Percentiles rank a stretch among this genome's conserved stretches.
Conservation (phyloP, 2,888 invertebrate genomes). For the Cheiracanthium punctorium region DNA sequence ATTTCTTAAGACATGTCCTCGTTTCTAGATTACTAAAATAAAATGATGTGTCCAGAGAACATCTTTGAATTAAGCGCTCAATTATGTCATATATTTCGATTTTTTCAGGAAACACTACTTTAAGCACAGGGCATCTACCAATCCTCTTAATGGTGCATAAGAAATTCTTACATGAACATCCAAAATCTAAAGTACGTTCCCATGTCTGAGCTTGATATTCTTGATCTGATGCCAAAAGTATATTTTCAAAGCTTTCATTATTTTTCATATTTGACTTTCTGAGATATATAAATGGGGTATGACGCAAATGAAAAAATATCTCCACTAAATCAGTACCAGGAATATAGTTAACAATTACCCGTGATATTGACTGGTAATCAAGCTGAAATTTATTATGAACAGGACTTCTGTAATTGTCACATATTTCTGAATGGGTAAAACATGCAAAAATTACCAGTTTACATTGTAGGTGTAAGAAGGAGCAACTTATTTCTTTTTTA, state of each 20-base stretch:
- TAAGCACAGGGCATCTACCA: constrained; percentile 46
- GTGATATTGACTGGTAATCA: constrained; percentile 35
- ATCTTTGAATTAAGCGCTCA: constrained; percentile 52
- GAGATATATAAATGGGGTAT: constrained; percentile 35
- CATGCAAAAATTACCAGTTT: constrained; percentile 34
- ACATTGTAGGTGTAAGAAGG: constrained; percentile 53
- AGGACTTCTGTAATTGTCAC: too few species aligned
- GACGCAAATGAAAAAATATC: constrained; percentile 35
- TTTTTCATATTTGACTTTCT: constrained; percentile 18
- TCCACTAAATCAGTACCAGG: constrained; percentile 23
- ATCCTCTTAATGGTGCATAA: constrained; percentile 6
- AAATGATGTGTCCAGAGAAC: constrained; percentile 34
- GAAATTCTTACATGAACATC: constrained; percentile 34
- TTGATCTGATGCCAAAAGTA: constrained; percentile 42
- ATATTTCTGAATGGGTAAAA: constrained; percentile 16
- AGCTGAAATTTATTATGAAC: constrained; percentile 42
- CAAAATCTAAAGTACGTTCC: constrained; percentile 52
- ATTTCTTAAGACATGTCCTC: too few species aligned
- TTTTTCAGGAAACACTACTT: constrained; percentile 36
- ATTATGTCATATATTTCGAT: constrained; percentile 37
- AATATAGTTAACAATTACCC: constrained; percentile 32
- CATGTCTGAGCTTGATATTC: constrained; percentile 53
- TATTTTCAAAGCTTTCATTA: neutral
- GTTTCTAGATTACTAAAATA: constrained; percentile 21
- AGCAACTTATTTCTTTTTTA: constrained; percentile 50